Evolutionary conservation across 2,113 vertebrate genomes (phyloP).

Genomic region (Tyto alba): DNA sequence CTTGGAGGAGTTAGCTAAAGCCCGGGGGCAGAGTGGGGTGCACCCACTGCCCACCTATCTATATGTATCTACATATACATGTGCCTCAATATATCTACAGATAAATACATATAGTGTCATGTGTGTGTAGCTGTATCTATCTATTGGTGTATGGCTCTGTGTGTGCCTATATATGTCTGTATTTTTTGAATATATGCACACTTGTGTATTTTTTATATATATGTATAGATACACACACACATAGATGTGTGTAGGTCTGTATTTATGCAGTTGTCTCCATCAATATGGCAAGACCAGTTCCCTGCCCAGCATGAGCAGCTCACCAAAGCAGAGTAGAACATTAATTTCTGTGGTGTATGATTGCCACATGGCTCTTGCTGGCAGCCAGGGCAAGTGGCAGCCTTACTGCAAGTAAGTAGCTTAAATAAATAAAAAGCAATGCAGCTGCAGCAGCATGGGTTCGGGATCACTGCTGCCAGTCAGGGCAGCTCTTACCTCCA

Average conservation of each 20-base stretch:
- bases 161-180: no score
- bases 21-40: no score
- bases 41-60: not conserved
- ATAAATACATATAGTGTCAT: no score
- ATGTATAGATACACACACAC: no score
- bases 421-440: not conserved
- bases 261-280: not conserved
- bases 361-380: not conserved
- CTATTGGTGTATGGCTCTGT: no score
- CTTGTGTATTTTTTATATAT: not conserved
- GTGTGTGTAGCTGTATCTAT: not conserved
- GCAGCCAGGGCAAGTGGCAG: not conserved
- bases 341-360: not conserved
- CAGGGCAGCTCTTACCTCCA: not conserved
- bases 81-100: not conserved
- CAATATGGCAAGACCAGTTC: not conserved
- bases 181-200: no score
- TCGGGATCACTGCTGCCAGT: not conserved
- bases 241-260: not conserved
- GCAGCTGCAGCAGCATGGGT: rapidly evolving
- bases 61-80: not conserved
- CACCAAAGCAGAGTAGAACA: not conserved
- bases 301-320: not conserved
- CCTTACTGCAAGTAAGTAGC: not conserved
- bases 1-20: not conserved